Conservation (phyloP, 2,113 vertebrate genomes). For the Rhinoptilus africanus region DNA sequence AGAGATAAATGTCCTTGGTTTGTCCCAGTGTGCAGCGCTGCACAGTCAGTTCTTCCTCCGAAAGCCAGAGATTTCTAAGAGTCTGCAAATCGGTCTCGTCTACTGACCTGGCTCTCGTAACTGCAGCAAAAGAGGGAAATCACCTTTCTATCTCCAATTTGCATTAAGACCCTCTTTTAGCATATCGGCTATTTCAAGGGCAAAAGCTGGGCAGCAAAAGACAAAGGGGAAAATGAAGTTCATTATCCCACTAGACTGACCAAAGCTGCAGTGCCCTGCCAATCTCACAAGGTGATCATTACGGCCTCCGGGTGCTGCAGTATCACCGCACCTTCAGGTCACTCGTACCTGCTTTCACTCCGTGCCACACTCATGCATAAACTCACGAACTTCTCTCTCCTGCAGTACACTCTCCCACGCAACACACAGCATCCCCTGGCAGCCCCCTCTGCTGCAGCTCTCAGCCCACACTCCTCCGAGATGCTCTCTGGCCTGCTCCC, state of each 20-base stretch:
- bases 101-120: not conserved
- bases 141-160: not conserved
- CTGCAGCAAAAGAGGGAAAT: not conserved
- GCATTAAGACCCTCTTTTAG: not conserved
- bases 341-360: not conserved
- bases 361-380: not conserved
- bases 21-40: not conserved
- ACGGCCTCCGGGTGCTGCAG: not conserved
- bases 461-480: not conserved
- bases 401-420: not conserved
- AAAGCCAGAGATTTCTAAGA: not conserved
- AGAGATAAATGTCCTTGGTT: not conserved
- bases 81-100: not conserved
- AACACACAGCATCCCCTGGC: not conserved
- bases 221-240: not conserved
- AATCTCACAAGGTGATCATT: fast-evolving
- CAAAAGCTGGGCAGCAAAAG: not conserved
- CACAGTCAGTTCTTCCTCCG: not conserved
- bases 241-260: not conserved
- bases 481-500: not conserved
- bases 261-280: not conserved
- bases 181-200: not conserved
- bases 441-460: not conserved
- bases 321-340: not conserved
- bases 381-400: not conserved